Evolutionary conservation across 2,888 invertebrate genomes (phyloP).

Genomic region (Spodoptera littoralis): DNA sequence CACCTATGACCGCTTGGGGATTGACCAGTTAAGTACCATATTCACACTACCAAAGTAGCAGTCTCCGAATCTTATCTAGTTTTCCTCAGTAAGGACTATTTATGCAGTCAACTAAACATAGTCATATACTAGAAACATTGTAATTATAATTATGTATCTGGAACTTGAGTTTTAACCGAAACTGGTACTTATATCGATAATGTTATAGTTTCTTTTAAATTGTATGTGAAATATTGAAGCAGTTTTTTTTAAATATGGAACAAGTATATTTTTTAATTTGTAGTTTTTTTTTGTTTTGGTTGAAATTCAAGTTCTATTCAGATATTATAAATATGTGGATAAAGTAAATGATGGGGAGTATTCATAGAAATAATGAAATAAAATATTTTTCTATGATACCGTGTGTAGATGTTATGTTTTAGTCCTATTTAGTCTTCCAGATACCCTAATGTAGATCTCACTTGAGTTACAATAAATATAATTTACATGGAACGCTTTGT

Average conservation of each 20-base stretch:
- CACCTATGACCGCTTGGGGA: no score
- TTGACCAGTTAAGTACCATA: no score
- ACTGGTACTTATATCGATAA: no score
- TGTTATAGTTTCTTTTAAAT: no score
- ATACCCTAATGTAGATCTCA: constrained; percentile 80
- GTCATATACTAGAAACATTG: constrained; percentile 42
- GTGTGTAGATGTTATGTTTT: constrained; percentile 44
- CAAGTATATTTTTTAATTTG: no score
- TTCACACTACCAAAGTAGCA: no score
- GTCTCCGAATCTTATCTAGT: constrained; percentile 19
- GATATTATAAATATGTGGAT: constrained; percentile 18
- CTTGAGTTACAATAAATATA: constrained; percentile 63
- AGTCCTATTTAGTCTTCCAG: constrained; percentile 77
- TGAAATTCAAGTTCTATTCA: no score
- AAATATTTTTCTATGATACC: constrained; percentile 58
- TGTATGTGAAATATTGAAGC: no score
- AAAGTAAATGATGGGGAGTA: constrained; percentile 15
- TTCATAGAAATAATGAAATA: constrained; percentile 33
- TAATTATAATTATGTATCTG: no score
- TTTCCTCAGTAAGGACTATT: constrained; percentile 21
- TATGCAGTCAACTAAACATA: constrained; percentile 32
- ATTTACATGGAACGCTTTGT: constrained; percentile 36
- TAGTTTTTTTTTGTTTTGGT: no score
- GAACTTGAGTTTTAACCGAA: no score
- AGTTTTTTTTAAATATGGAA: no score